Evolutionary conservation across 92 coral and sea anemone genomes (phyloP), one percentile per base, ranked within the genome.

Genomic region (Diadumene lineata): DNA sequence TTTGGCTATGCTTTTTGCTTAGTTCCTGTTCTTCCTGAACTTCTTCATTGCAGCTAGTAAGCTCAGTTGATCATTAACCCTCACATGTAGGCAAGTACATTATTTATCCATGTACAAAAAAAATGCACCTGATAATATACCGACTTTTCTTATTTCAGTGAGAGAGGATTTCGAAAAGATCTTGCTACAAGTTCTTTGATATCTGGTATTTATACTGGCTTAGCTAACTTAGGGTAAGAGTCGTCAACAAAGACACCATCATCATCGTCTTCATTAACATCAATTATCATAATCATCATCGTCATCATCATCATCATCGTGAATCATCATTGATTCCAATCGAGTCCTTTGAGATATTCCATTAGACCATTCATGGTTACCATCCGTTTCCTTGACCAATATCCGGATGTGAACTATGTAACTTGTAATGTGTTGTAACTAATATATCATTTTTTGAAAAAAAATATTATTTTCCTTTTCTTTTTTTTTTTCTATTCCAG

Each of bases 1-100:
- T 15, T 19, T 11, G 44, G 43, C 50, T 29, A 11, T 22, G 63
- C 75, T 21, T 29, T 70, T 24, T 28, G 19, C 48, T 70, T 51
- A 33, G 75, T 70, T 31, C 75, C 75, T 70, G 21, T 29, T 29
- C 29, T 70, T 34, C 75, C 75, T 29, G 75, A 70, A 50, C 22
- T 70, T 11, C 75, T 70, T 18, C 13, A 53, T 8, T 70, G 65
- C 55, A 51, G 75, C 32, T 70, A 70, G 75, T 70, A 70, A 70
- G 75, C n/a, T n/a, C n/a, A n/a, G n/a, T n/a, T n/a, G n/a, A n/a
- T 38, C 48, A 38, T 38, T 38, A 6, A 38, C 48, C 48, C 48
- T 4, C 48, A 38, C 48, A 38, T 6, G 6, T 38, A 4, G 48
- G 6, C 7, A 38, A n/a, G n/a, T 44, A 9, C n/a, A n/a, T n/a